Evolutionary conservation across 1,140 invertebrate species (phyloP).

Genomic region (Anoplolepis gracilipes): DNA sequence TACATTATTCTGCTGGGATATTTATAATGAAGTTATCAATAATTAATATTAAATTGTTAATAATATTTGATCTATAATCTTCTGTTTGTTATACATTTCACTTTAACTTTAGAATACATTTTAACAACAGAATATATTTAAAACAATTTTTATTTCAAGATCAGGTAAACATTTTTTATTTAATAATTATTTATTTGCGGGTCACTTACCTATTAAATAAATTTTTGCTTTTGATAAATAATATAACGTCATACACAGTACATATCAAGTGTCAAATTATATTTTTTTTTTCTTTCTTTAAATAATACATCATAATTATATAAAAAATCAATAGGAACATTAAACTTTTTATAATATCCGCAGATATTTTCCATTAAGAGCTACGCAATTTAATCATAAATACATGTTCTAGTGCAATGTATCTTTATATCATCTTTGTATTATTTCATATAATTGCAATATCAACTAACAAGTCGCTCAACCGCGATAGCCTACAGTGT

Average conservation of each 20-base stretch:
- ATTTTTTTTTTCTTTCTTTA: neutral
- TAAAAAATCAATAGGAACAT: neutral
- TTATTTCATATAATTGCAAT: constrained; percentile 24
- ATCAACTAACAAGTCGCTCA: constrained; percentile 52
- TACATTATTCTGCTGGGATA: neutral
- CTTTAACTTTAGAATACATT: neutral
- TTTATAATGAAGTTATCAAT: neutral
- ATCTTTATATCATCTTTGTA: constrained; percentile 37
- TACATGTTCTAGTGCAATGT: neutral
- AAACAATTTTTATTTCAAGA: too few relatives aligned
- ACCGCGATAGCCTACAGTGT: constrained; percentile 27
- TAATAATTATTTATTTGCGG: neutral
- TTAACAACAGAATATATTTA: too few relatives aligned
- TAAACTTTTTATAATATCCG: neutral
- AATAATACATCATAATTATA: neutral
- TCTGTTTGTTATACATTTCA: neutral
- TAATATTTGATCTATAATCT: neutral
- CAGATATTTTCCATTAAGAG: neutral
- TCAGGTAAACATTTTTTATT: too few relatives aligned
- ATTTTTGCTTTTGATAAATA: neutral
- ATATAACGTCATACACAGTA: neutral
- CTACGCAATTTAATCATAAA: neutral
- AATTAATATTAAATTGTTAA: too few relatives aligned
- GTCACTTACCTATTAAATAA: neutral
- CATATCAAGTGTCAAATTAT: neutral